Evolutionary conservation across 2,888 invertebrate genomes (phyloP), one percentile per base, ranked within the genome.

Genomic region (Lycocerus yunnanus): DNA sequence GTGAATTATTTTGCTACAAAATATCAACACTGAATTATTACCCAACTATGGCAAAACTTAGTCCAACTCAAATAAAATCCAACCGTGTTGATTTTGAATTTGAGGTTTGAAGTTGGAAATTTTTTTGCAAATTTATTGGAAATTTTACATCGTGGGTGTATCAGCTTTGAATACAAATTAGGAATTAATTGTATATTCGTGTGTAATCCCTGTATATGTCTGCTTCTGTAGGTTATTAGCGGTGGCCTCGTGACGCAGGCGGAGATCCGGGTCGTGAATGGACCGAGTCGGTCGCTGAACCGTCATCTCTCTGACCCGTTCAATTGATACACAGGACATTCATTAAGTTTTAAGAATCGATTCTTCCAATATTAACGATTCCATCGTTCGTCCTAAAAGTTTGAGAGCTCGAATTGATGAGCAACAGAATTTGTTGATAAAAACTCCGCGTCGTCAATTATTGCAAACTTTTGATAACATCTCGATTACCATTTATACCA

Each of bases 251-350:
- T 81, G 81, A 81, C 81, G 82, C 77, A 80, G 72, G 61, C 77
- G 77, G 74, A 80, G 81, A 83, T 81, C 81, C 80, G 80, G 80
- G 82, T 81, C 80, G 79, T 68, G 72, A 27, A 71, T 68, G 68
- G 76, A 71, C 66, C 69, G 65, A 71, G 74, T 77, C 81, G 81
- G 81, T 82, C 81, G 82, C 78, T 81, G 81, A 82, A 79, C 80
- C 79, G 76, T 72, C 76, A 73, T 76, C 76, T 76, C 71, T 77
- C 75, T 80, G 78, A 80, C 79, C 79, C 77, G 78, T 74, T 78
- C 61, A 20, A 63, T 63, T 63, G 18, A 63, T 63, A 63, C 61
- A 18, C 18, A 20, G 15, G 61, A 63, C 20, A 63, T 63, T 63
- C 61, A 63, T 18, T 63, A 63, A 63, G 61, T 63, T 63, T 16